Evolutionary conservation across 2,113 vertebrate species (phyloP).

Genomic region (Hippoglossus stenolepis): DNA sequence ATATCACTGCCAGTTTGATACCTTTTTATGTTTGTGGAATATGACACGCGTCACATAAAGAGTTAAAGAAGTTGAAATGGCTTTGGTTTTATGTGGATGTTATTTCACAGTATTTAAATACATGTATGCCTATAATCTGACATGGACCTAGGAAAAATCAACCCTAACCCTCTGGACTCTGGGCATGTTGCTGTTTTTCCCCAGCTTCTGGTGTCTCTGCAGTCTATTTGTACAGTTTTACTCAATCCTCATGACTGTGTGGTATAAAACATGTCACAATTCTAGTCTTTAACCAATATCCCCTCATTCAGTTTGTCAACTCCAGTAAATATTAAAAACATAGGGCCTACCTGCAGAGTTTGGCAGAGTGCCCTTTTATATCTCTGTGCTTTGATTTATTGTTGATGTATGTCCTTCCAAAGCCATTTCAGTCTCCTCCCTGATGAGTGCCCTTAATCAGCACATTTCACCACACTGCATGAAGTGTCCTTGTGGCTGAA

Average conservation of each 20-base stretch:
- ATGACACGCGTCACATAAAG: neutral
- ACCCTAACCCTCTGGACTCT: neutral
- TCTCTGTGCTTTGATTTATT: constrained; percentile 57
- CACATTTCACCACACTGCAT: constrained; percentile 55
- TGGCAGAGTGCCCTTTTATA: constrained; percentile 37
- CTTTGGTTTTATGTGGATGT: too few relatives aligned
- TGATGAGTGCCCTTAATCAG: constrained; percentile 63
- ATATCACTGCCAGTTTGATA: neutral
- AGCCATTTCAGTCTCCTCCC: constrained; percentile 57
- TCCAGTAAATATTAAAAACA: constrained; percentile 34
- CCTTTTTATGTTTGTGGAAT: neutral
- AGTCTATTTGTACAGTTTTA: neutral
- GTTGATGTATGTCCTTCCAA: constrained; percentile 60
- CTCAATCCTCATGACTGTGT: neutral
- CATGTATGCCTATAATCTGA: too few relatives aligned
- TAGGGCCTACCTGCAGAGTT: constrained; percentile 17
- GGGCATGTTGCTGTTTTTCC: neutral
- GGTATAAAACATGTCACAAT: neutral
- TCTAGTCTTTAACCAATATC: neutral
- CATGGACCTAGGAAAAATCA: neutral
- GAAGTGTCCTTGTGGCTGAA: constrained; percentile 51
- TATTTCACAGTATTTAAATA: neutral
- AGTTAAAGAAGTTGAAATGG: too few relatives aligned
- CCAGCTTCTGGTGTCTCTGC: neutral
- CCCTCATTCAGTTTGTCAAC: neutral